These are phyloP conservation scores for Polymixis lichenea DNA, from an alignment of 2,888 invertebrate genomes.

Conservation along the genomic window DNA sequence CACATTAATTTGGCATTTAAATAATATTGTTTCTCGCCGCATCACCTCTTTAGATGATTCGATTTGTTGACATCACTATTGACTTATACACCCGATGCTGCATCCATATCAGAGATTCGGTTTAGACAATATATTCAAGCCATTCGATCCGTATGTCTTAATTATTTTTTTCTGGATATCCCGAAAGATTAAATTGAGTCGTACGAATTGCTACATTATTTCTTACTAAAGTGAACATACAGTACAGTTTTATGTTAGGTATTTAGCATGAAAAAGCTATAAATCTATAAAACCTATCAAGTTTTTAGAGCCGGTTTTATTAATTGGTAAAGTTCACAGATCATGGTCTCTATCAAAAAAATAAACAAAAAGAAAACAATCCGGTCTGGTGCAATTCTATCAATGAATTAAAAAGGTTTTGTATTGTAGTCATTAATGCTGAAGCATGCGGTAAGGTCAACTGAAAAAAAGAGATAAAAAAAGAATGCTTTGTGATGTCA, in stretches of 20 bases:
- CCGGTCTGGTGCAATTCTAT: background rate
- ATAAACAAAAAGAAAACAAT: background rate
- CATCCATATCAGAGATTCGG: conserved; percentile 26
- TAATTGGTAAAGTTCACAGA: background rate
- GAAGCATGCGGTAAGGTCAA: background rate
- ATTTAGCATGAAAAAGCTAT: background rate
- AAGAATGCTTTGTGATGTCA: background rate
- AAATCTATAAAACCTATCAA: background rate
- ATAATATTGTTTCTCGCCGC: conserved; percentile 53
- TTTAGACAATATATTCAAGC: conserved; percentile 12
- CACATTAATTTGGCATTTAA: conserved; percentile 60
- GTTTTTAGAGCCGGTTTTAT: background rate
- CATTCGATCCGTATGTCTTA: background rate
- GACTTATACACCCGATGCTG: conserved; percentile 30
- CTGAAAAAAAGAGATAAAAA: background rate
- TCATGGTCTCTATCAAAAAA: background rate
- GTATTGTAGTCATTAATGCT: background rate
- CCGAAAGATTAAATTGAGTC: background rate
- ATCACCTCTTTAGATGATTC: conserved; percentile 55
- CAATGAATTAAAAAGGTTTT: background rate
- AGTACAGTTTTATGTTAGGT: background rate
- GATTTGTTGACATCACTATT: conserved; percentile 56
- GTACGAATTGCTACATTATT: background rate
- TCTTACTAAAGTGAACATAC: background rate
- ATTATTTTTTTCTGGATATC: conserved; percentile 14